Percentiles rank a stretch among this genome's conserved stretches.
Evolutionary conservation across 2,113 vertebrate genomes (phyloP).

Genomic region (Polypterus senegalus): DNA sequence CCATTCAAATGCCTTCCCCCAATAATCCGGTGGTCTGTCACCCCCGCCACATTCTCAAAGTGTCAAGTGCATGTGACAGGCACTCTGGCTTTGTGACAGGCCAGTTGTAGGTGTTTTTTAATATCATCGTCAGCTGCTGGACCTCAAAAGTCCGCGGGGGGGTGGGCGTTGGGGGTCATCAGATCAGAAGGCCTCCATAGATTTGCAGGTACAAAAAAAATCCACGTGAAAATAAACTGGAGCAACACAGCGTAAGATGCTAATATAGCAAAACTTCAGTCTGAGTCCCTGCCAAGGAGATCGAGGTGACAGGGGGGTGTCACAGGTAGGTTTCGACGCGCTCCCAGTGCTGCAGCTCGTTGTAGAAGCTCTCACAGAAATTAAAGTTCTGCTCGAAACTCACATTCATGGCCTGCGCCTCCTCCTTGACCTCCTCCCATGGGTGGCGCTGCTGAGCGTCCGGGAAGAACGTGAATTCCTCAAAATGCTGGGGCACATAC

Average conservation of each 20-base stretch:
- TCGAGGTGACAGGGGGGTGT: slow-evolving; percentile 22
- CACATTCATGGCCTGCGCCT: slow-evolving; percentile 38
- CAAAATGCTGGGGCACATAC: slow-evolving; percentile 32
- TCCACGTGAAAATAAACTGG: too few relatives aligned
- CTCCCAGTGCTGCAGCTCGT: slow-evolving; percentile 60
- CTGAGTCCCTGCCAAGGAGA: slow-evolving; percentile 23
- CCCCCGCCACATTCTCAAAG: too few relatives aligned
- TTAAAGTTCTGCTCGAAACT: slow-evolving; percentile 49
- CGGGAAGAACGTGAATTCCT: slow-evolving; percentile 41
- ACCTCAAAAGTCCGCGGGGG: too few relatives aligned
- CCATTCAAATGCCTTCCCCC: too few relatives aligned
- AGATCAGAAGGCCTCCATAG: too few relatives aligned
- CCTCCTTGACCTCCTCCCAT: slow-evolving; percentile 59
- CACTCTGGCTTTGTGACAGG: too few relatives aligned
- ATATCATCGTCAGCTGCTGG: too few relatives aligned
- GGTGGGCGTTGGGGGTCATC: too few relatives aligned
- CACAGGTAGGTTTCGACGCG: slow-evolving; percentile 49
- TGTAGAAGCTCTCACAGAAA: slow-evolving; percentile 56
- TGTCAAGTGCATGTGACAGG: too few relatives aligned
- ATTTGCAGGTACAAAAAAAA: too few relatives aligned
- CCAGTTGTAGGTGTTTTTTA: too few relatives aligned
- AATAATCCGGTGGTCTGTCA: too few relatives aligned
- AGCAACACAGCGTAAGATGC: slow-evolving; percentile 28
- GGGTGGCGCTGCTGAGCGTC: slow-evolving; percentile 44
- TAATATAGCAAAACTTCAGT: slow-evolving; percentile 60